phyloP scores from a whole-genome alignment of 2,888 invertebrate genomes.

The Hecatera dysodea region DNA sequence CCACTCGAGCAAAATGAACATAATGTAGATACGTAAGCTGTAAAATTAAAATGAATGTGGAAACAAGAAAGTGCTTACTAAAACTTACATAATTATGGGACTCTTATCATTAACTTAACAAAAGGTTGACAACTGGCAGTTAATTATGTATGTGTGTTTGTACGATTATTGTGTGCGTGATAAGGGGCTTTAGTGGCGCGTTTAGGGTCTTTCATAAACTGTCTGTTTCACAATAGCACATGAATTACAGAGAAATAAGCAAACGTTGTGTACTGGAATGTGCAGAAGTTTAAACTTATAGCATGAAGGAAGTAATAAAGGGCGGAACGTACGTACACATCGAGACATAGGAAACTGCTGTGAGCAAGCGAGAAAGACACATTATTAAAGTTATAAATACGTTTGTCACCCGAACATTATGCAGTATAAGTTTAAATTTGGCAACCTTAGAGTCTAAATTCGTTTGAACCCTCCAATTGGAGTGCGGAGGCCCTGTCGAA shows the following conservation, averaged over 20 bases:
- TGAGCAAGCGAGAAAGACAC: slow-evolving; percentile 75
- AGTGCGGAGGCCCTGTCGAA: slow-evolving; percentile 85
- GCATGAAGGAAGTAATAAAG: slow-evolving; percentile 73
- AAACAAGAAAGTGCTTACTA: slow-evolving; percentile 49
- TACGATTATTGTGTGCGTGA: slow-evolving; percentile 64
- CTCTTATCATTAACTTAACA: slow-evolving; percentile 67
- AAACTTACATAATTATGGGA: slow-evolving; percentile 63
- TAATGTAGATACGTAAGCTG: slow-evolving; percentile 24
- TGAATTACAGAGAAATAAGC: slow-evolving; percentile 70
- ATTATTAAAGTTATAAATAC: slow-evolving; percentile 82
- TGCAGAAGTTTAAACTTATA: slow-evolving; percentile 73
- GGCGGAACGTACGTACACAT: slow-evolving; percentile 72
- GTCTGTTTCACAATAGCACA: slow-evolving; percentile 65
- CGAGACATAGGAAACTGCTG: slow-evolving; percentile 73
- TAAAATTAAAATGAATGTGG: slow-evolving; percentile 51
- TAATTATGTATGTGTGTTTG: slow-evolving; percentile 64
- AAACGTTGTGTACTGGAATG: slow-evolving; percentile 66
- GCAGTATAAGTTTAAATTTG: slow-evolving; percentile 70
- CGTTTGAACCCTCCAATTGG: slow-evolving; percentile 71
- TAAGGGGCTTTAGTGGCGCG: slow-evolving; percentile 57
- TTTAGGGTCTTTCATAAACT: slow-evolving; percentile 63
- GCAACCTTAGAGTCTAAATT: slow-evolving; percentile 79
- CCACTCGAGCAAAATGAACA: slow-evolving; percentile 29
- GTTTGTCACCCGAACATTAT: slow-evolving; percentile 72
- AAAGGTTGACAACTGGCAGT: slow-evolving; percentile 64